Conservation (phyloP, 2,888 invertebrate species). For the Eristalis intricaria region DNA sequence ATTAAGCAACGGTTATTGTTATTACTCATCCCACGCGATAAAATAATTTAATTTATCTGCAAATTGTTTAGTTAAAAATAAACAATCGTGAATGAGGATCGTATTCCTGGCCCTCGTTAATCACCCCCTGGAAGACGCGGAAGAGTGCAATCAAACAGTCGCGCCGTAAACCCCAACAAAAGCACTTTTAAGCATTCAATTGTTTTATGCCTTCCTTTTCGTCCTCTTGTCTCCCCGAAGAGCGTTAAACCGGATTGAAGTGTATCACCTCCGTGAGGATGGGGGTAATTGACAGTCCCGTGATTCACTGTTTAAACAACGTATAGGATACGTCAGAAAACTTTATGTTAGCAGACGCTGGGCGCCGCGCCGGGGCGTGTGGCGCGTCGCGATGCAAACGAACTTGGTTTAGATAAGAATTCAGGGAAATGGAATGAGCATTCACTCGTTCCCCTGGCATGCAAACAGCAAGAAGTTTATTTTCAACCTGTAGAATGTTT, state of each 20-base stretch:
- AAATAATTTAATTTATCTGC: background rate
- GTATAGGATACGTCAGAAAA: constrained; percentile 3
- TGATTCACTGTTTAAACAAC: constrained; percentile 14
- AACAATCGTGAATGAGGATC: constrained; percentile 15
- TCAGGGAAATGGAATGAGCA: constrained; percentile 56
- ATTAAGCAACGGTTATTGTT: constrained; percentile 9
- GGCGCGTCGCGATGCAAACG: background rate
- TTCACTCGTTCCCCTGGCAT: constrained; percentile 29
- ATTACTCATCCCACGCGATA: background rate
- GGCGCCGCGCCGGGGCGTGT: background rate
- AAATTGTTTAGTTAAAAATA: constrained; percentile 16
- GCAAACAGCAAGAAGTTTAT: constrained; percentile 59
- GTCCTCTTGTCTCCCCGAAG: background rate
- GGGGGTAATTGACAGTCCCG: constrained; percentile 21
- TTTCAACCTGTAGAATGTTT: constrained; percentile 70
- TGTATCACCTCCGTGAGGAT: background rate
- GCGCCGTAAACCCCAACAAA: constrained; percentile 7
- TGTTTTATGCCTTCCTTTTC: constrained; percentile 19
- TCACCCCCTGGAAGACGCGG: background rate
- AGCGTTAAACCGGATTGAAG: constrained; percentile 14
- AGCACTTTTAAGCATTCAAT: constrained; percentile 21
- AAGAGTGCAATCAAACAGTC: background rate
- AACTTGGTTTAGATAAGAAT: constrained; percentile 39
- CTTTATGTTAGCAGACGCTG: background rate
- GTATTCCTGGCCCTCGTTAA: background rate